Evolutionary conservation across 2,888 invertebrate species (phyloP), one percentile per base, ranked within the genome.

Genomic region (Pristionchus entomophagus): DNA sequence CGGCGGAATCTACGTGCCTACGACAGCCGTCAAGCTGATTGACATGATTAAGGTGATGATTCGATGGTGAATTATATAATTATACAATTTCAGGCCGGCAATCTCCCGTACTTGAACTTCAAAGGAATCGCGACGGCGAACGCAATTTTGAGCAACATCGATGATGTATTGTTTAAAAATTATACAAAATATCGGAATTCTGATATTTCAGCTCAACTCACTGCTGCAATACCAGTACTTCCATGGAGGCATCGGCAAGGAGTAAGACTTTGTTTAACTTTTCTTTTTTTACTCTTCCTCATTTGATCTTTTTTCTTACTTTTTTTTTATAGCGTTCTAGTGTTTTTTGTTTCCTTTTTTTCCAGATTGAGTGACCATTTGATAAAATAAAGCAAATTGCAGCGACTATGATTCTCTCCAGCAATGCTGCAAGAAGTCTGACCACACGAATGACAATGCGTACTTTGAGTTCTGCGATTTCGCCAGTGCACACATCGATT

Each of bases 91-190:
- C 41, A 89, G 88, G 69, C 86, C 32, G 86, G 87, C 17, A 35
- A 85, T 29, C 87, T 91, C 45, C 49, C 78, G 51, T 87, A 88
- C 85, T 85, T 90, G 82, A 90, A 90, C 35, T 88, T 91, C 59
- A 85, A 89, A 73, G 92, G 92, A 78, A 91, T 92, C 81, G 89
- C 88, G 5, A 87, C 91, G 38, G 92, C 91, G 73, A 92, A 92
- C 86, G 92, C 91, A 85, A 88, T 91, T 86, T 86, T 92, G 85
- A 89, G 89, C 84, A 86, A 88, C 73, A 85, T 87, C 22, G 89
- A 56, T 26, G 35, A 77, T 6, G 85, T 80, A 38, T 35, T 12
- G 8, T 45, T 45, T 45, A 14, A 12, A 80, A 17, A 26, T 35
- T 17, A n/a, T n/a, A n/a, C n/a, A n/a, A n/a, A n/a, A n/a, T n/a